Percentiles rank a stretch among this genome's conserved stretches.
Conservation (phyloP, 2,888 invertebrate species). For the Sinelater perroti region DNA sequence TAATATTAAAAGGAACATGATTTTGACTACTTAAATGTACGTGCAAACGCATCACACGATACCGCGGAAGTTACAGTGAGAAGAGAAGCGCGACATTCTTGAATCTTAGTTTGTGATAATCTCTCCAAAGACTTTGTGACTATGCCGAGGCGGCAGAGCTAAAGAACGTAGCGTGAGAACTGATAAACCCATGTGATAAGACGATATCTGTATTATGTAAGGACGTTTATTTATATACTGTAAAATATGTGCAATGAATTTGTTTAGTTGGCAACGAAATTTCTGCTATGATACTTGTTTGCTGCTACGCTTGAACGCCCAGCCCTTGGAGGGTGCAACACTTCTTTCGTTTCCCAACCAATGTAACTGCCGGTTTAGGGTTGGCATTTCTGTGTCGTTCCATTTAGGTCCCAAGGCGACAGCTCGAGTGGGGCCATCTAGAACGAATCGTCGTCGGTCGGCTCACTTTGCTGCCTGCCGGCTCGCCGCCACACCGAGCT, state of each 20-base stretch:
- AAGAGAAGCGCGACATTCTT: constrained; percentile 22
- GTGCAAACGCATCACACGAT: constrained; percentile 27
- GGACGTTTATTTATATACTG: constrained; percentile 49
- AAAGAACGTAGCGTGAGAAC: constrained; percentile 47
- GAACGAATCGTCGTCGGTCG: constrained; percentile 5
- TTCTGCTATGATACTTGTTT: constrained; percentile 52
- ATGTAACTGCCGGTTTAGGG: too few species aligned
- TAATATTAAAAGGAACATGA: constrained; percentile 8
- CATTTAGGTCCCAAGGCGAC: too few species aligned
- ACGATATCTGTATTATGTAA: constrained; percentile 56
- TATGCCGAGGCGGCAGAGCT: constrained; percentile 32
- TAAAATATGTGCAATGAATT: constrained; percentile 56
- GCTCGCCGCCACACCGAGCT: not conserved
- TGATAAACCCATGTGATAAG: constrained; percentile 56
- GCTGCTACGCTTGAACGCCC: constrained; percentile 43
- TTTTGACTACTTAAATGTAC: constrained; percentile 18
- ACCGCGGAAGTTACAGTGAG: constrained; percentile 25
- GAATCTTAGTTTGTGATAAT: constrained; percentile 40
- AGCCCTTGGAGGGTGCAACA: constrained; percentile 9
- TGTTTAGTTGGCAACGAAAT: constrained; percentile 57
- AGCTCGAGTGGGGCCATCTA: constrained; percentile 21
- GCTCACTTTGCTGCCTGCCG: constrained; percentile 4
- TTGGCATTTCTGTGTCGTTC: too few species aligned
- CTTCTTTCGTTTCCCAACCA: not conserved
- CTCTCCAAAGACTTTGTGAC: constrained; percentile 37